These are phyloP conservation scores for Cairina moschata DNA, from an alignment of 2,113 vertebrate genomes.

Conservation along the genomic window DNA sequence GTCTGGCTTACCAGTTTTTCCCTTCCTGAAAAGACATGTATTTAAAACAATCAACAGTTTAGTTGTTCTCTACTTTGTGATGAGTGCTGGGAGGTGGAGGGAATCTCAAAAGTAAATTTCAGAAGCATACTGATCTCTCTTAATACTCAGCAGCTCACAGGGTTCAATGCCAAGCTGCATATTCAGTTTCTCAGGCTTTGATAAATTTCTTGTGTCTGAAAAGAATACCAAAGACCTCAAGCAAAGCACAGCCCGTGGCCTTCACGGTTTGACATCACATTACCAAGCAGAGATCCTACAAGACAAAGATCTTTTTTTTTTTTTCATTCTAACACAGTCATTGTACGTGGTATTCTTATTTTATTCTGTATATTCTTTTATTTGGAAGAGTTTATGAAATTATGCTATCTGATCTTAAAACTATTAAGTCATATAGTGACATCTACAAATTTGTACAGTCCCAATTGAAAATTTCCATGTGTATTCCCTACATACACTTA, in stretches of 20 bases:
- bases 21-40: neutral
- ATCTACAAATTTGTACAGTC: neutral
- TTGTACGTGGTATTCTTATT: neutral
- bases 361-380: neutral
- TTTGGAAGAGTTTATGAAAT: neutral
- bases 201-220: conserved; percentile 24
- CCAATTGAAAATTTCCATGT: conserved; percentile 22
- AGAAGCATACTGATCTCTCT: neutral
- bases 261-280: neutral
- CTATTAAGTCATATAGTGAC: neutral
- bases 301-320: neutral
- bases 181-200: neutral
- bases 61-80: neutral
- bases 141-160: neutral
- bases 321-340: neutral
- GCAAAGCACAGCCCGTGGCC: neutral
- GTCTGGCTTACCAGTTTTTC: neutral
- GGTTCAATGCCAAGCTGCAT: neutral
- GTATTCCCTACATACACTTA: neutral
- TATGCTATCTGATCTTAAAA: neutral
- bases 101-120: neutral
- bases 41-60: neutral
- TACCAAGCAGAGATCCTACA: neutral
- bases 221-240: neutral
- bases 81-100: neutral